phyloP scores from a whole-genome alignment of 2,797 vertebrate genomes.

The Sciaenops ocellatus region DNA sequence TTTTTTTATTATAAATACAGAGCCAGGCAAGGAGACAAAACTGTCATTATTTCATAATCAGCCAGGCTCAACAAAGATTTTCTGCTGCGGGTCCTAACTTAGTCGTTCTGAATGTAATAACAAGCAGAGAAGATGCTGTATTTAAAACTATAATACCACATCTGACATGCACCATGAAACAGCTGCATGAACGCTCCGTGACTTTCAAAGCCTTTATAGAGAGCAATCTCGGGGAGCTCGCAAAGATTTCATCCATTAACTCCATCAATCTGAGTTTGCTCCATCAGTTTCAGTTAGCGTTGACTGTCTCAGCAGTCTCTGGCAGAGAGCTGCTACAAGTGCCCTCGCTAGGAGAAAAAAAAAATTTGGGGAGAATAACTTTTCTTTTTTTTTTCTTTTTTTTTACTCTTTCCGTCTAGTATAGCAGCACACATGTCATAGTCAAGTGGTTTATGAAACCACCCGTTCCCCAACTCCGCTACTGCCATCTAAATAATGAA shows the following conservation, averaged over 20 bases:
- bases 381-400: constrained; percentile 35
- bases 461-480: constrained; percentile 72
- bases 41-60: constrained; percentile 69
- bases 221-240: constrained; percentile 51
- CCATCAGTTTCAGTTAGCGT: constrained; percentile 74
- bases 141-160: constrained; percentile 74
- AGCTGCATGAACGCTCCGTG: constrained; percentile 59
- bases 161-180: constrained; percentile 75
- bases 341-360: constrained; percentile 51
- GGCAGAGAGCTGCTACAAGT: constrained; percentile 70
- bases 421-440: constrained; percentile 80
- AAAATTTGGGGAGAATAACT: constrained; percentile 61
- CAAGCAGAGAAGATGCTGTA: constrained; percentile 56
- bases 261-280: constrained; percentile 77
- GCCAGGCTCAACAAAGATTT: constrained; percentile 60
- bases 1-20: constrained; percentile 15
- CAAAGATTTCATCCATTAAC: constrained; percentile 74
- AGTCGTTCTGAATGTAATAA: constrained; percentile 58
- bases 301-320: constrained; percentile 61
- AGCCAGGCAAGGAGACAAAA: constrained; percentile 53
- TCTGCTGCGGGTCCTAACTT: constrained; percentile 39
- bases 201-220: constrained; percentile 59
- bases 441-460: constrained; percentile 84
- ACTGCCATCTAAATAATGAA: constrained; percentile 87
- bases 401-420: constrained; percentile 56